These are phyloP conservation scores for Ormyrus thymus DNA, from an alignment of 2,888 invertebrate genomes.

Conservation along the genomic window DNA sequence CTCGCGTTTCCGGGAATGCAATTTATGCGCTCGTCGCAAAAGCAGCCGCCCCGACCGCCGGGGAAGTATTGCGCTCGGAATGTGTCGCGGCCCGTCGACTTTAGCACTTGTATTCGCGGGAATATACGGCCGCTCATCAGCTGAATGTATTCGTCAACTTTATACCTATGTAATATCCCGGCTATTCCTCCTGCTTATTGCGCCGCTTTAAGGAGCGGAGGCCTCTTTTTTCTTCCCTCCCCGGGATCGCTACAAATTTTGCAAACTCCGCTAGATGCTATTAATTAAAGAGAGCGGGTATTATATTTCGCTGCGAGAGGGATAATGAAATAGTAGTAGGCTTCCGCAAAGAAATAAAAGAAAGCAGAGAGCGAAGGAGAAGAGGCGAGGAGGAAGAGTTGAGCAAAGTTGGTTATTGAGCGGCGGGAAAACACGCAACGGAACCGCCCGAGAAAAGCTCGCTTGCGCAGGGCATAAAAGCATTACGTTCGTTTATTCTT, in stretches of 20 bases:
- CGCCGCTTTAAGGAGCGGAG: no score
- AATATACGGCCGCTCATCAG: not conserved
- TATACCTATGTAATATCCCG: not conserved
- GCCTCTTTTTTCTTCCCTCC: no score
- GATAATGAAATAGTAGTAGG: no score
- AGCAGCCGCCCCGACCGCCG: no score
- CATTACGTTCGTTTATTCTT: slow-evolving; percentile 46
- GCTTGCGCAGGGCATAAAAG: slow-evolving; percentile 47
- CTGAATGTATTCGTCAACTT: slow-evolving; percentile 8
- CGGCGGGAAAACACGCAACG: slow-evolving; percentile 46
- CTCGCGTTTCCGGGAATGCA: not conserved
- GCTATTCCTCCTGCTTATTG: no score
- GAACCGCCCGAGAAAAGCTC: slow-evolving; percentile 41
- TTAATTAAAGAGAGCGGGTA: no score
- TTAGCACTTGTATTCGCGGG: not conserved
- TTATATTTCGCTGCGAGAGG: not conserved
- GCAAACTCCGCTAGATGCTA: no score
- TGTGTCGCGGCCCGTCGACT: not conserved
- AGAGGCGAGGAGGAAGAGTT: slow-evolving; percentile 23
- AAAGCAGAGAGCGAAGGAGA: not conserved
- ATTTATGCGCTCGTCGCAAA: slow-evolving; percentile 6
- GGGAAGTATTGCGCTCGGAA: slow-evolving; percentile 4
- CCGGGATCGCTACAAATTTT: no score
- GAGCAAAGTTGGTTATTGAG: slow-evolving; percentile 51
- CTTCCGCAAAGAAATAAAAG: slow-evolving; percentile 9